Percentiles rank a stretch among this genome's conserved stretches.
These are phyloP conservation scores for Sisyra nigra DNA, from an alignment of 2,888 invertebrate genomes.

Conservation along the genomic window DNA sequence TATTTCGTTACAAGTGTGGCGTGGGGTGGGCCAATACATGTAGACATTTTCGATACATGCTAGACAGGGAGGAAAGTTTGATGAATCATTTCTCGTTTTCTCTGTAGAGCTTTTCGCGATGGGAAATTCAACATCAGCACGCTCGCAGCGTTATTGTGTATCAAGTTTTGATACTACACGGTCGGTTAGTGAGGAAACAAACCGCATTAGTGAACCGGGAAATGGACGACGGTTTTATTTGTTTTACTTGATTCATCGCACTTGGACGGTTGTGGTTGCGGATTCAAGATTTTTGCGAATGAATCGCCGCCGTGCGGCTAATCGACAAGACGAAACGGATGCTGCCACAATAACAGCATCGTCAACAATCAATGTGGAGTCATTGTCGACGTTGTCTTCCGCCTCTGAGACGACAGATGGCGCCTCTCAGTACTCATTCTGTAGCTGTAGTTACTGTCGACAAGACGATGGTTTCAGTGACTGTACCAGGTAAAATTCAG, in stretches of 20 bases:
- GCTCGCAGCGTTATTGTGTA: background rate
- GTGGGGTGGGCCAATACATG: no score
- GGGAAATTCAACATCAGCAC: no score
- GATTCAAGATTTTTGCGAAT: slow-evolving; percentile 2
- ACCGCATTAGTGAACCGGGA: background rate
- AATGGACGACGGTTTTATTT: slow-evolving; percentile 5
- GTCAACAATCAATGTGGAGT: slow-evolving; percentile 1
- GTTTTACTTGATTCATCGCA: slow-evolving; percentile 7
- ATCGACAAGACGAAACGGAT: background rate
- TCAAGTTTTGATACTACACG: background rate
- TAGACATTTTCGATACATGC: no score
- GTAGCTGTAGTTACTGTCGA: slow-evolving; percentile 5
- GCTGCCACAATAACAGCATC: background rate
- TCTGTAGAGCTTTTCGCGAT: no score
- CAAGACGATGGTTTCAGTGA: slow-evolving; percentile 5
- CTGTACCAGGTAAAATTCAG: slow-evolving; percentile 5
- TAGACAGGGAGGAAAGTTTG: no score
- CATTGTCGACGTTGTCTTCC: background rate
- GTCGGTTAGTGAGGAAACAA: slow-evolving; percentile 1
- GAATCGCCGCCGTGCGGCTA: background rate
- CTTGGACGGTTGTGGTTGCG: slow-evolving; percentile 7
- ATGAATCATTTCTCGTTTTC: no score
- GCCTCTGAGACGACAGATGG: background rate
- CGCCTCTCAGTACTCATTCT: slow-evolving; percentile 3
- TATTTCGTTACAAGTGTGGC: no score